phyloP scores from a whole-genome alignment of 2,888 invertebrate genomes.

The Alloplasta piceator region DNA sequence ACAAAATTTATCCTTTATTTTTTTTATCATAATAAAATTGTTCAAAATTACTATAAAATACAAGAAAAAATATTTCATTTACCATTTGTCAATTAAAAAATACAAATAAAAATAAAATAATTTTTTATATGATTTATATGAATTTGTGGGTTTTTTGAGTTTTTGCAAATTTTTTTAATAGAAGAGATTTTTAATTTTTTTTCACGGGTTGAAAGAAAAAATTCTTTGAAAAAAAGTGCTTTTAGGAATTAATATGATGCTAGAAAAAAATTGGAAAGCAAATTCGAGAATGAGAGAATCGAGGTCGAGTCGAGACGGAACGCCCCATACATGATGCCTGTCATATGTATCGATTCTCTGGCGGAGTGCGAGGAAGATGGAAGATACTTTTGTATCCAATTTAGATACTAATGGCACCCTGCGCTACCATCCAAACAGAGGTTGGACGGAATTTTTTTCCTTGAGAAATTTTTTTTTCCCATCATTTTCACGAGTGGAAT shows the following conservation, averaged over 20 bases:
- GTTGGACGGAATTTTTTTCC: background rate
- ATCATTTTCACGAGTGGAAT: too few species aligned
- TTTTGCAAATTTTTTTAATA: background rate
- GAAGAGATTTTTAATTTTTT: background rate
- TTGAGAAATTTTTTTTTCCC: too few species aligned
- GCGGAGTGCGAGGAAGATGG: constrained; percentile 35
- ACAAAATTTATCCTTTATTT: background rate
- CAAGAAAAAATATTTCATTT: background rate
- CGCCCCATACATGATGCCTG: too few species aligned
- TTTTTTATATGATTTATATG: background rate
- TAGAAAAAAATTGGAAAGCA: background rate
- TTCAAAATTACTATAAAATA: too few species aligned
- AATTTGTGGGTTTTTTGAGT: background rate
- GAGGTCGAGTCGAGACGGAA: too few species aligned
- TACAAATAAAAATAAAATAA: background rate
- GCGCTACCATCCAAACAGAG: background rate
- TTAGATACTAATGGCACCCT: constrained; percentile 29
- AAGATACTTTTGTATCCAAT: constrained; percentile 47
- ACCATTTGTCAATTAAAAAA: background rate
- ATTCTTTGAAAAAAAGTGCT: background rate
- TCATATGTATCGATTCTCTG: constrained; percentile 51
- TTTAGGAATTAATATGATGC: background rate
- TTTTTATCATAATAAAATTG: too few species aligned
- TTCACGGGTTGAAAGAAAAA: background rate
- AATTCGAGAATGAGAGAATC: too few species aligned